Evolutionary conservation across 2,113 vertebrate species (phyloP).

Genomic region (Solea solea): DNA sequence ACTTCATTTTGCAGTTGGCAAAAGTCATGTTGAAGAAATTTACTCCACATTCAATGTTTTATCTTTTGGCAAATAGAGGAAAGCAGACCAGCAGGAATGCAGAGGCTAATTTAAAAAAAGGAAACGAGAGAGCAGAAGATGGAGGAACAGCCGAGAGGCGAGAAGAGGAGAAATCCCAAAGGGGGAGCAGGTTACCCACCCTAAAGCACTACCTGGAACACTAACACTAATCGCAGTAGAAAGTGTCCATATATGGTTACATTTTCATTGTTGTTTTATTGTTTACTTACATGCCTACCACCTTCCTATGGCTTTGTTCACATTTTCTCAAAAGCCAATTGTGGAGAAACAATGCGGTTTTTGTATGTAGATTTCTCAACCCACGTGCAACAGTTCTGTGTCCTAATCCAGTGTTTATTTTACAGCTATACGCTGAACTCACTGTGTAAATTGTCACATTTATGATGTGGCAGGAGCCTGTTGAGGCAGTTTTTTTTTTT

Average conservation of each 20-base stretch:
- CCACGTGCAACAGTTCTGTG: not conserved
- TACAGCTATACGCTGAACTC: not conserved
- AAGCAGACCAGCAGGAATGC: conserved; percentile 56
- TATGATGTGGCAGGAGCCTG: conserved; percentile 22
- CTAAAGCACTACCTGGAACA: conserved; percentile 77
- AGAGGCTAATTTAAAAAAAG: conserved; percentile 49
- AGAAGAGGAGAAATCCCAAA: conserved; percentile 73
- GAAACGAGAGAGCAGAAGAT: conserved; percentile 40
- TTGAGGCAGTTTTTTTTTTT: conserved; percentile 29
- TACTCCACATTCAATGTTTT: not conserved
- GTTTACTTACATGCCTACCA: not conserved
- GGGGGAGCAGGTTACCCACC: conserved; percentile 81
- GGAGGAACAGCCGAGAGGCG: conserved; percentile 67
- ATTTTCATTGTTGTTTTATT: not conserved
- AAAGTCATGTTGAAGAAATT: not conserved
- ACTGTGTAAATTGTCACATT: conserved; percentile 7
- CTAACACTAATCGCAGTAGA: conserved; percentile 17
- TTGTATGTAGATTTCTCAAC: not conserved
- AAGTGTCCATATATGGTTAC: not conserved
- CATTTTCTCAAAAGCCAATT: conserved; percentile 9
- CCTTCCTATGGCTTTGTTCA: not conserved
- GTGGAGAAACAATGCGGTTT: not conserved
- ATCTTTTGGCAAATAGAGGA: conserved; percentile 44
- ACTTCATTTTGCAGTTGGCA: not conserved
- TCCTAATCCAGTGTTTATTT: conserved; percentile 7